Evolutionary conservation across 2,888 invertebrate species (phyloP).

Genomic region (Sclerodermus sp.): DNA sequence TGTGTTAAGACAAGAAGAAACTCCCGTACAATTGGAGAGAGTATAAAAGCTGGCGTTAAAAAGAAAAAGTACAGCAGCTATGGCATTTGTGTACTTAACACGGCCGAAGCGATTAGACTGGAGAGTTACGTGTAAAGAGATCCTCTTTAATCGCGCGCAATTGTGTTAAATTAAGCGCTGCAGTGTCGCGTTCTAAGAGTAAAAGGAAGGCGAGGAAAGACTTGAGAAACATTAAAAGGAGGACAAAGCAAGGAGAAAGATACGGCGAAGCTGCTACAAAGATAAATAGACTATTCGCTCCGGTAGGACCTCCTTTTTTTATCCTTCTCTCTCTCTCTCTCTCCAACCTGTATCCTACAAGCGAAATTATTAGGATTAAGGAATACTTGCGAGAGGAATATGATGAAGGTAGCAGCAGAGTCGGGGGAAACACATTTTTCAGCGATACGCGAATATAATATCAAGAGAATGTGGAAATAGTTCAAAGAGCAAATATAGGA

Average conservation of each 20-base stretch:
- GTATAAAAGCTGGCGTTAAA: too few relatives aligned
- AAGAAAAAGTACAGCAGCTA: neutral
- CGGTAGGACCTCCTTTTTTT: too few relatives aligned
- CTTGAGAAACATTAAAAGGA: neutral
- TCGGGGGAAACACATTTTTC: too few relatives aligned
- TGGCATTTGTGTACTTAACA: neutral
- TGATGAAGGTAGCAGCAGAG: too few relatives aligned
- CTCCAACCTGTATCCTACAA: neutral
- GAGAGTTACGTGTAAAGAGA: neutral
- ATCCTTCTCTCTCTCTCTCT: too few relatives aligned
- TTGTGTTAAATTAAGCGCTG: neutral
- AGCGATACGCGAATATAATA: too few relatives aligned
- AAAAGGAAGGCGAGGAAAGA: neutral
- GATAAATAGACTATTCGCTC: neutral
- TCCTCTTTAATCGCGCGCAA: neutral
- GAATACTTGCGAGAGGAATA: too few relatives aligned
- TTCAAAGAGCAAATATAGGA: too few relatives aligned
- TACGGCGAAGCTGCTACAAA: neutral
- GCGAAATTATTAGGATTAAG: too few relatives aligned
- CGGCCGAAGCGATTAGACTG: neutral
- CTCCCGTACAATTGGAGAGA: too few relatives aligned
- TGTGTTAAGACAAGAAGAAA: too few relatives aligned
- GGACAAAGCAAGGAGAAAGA: conserved; percentile 1
- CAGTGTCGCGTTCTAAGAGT: neutral
- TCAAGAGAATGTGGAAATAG: too few relatives aligned